These are phyloP conservation scores for Elanoides forficatus DNA, from an alignment of 2,113 vertebrate species.

Conservation along the genomic window DNA sequence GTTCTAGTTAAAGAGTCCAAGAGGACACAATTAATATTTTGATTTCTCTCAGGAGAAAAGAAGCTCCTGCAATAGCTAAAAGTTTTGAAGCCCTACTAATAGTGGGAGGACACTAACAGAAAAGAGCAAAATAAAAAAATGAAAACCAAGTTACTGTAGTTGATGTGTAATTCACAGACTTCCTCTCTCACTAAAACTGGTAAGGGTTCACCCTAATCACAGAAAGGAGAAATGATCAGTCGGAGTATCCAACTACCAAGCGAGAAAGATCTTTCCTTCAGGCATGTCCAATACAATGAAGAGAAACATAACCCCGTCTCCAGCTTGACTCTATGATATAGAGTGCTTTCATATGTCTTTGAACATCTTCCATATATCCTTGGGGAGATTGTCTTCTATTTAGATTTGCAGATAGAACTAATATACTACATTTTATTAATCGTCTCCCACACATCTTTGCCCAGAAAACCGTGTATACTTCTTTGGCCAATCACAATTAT, in stretches of 20 bases:
- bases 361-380: not conserved
- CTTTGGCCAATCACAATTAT: constrained; percentile 60
- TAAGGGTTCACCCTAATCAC: not conserved
- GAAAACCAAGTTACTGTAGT: not conserved
- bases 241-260: constrained; percentile 19
- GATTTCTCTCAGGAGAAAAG: not conserved
- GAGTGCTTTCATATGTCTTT: not conserved
- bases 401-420: constrained; percentile 52
- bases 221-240: not conserved
- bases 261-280: not conserved
- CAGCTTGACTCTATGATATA: not conserved
- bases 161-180: not conserved
- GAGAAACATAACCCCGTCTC: not conserved
- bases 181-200: not conserved
- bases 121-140: not conserved
- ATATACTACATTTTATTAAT: constrained; percentile 57
- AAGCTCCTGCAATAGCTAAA: not conserved
- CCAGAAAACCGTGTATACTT: constrained; percentile 1
- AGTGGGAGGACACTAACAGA: not conserved
- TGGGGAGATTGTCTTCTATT: constrained; percentile 23
- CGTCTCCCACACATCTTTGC: constrained; percentile 41
- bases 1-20: not conserved
- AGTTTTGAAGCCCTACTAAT: not conserved
- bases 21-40: constrained; percentile 21
- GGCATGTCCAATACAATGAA: not conserved